Conservation (phyloP, 2,888 invertebrate species). For the Drosophila multiciliata region DNA sequence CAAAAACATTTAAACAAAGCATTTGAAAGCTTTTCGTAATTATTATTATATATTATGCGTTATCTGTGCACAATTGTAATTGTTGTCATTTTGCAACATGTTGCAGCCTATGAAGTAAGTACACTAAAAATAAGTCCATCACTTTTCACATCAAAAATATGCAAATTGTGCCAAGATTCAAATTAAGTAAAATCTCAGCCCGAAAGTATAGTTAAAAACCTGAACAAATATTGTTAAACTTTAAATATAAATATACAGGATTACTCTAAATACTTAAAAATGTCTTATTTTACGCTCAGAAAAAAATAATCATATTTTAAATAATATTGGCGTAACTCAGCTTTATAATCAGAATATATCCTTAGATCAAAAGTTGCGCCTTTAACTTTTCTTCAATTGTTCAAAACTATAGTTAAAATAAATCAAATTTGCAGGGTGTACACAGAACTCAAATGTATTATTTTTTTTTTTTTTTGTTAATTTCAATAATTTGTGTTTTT, state of each 20-base stretch:
- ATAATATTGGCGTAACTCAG: neutral
- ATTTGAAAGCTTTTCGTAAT: slow-evolving; percentile 71
- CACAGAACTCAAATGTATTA: neutral
- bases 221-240: neutral
- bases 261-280: neutral
- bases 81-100: slow-evolving; percentile 61
- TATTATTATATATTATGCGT: slow-evolving; percentile 73
- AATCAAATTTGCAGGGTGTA: neutral
- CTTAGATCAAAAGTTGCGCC: neutral
- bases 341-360: neutral
- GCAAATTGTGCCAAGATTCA: neutral
- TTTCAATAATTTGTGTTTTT: neutral
- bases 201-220: neutral
- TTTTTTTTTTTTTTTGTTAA: neutral
- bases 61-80: slow-evolving; percentile 60
- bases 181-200: neutral
- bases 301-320: too few species aligned
- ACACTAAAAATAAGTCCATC: neutral
- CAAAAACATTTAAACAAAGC: slow-evolving; percentile 52
- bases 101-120: slow-evolving; percentile 28
- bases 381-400: neutral
- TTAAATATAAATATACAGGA: neutral
- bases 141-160: neutral
- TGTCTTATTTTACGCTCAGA: neutral
- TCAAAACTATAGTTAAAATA: neutral